A percentile compares a stretch with the other conserved stretches of the same genome.
These are phyloP conservation scores for Melierax canorus DNA, from an alignment of 2,113 vertebrate genomes.

Conservation along the genomic window DNA sequence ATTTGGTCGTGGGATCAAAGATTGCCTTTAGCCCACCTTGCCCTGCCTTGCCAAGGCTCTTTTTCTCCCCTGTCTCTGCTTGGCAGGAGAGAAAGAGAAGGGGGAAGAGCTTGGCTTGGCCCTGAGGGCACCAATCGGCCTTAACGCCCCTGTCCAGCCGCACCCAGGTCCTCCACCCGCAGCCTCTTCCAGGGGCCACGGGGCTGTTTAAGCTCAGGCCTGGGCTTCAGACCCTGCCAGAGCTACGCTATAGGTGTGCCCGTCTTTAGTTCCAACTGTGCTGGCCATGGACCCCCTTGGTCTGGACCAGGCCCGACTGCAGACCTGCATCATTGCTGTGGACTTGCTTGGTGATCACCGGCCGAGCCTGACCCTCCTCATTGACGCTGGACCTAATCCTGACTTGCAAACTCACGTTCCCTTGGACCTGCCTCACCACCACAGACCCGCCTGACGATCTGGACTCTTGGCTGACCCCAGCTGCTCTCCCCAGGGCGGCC, in stretches of 20 bases:
- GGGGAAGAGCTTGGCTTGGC: background rate
- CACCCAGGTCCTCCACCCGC: background rate
- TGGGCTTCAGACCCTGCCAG: background rate
- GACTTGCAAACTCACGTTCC: background rate
- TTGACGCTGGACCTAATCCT: background rate
- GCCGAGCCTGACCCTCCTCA: background rate
- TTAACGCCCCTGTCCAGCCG: background rate
- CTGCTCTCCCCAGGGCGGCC: background rate
- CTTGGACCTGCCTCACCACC: background rate
- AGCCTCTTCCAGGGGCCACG: background rate
- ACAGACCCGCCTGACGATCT: background rate
- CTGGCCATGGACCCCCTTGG: background rate
- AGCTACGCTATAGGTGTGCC: background rate
- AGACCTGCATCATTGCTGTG: background rate
- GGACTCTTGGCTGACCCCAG: background rate
- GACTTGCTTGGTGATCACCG: background rate
- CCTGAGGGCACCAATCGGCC: background rate
- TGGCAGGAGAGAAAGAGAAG: background rate
- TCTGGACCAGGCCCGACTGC: background rate
- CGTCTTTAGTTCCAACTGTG: background rate
- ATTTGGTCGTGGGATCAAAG: background rate
- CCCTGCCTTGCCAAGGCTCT: background rate
- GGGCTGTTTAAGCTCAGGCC: background rate
- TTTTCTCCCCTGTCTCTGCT: background rate
- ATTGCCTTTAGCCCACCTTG: background rate